Percentiles rank a stretch among this genome's conserved stretches.
phyloP scores from a whole-genome alignment of 1,140 invertebrate species.

The Meloidogyne floridensis region DNA sequence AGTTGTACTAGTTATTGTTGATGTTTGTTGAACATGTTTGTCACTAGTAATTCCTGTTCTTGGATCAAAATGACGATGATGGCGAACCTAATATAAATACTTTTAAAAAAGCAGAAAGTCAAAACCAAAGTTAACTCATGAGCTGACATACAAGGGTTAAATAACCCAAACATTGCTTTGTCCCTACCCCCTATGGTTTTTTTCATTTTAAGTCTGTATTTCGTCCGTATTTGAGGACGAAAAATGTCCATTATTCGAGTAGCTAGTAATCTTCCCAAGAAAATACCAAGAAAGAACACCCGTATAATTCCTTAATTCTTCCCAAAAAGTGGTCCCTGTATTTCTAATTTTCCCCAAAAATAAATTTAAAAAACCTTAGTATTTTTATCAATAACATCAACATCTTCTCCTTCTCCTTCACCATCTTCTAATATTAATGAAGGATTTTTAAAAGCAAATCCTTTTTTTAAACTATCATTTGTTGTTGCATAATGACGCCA shows the following conservation, averaged over 20 bases:
- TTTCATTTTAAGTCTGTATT: too few relatives aligned
- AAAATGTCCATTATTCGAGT: too few relatives aligned
- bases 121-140: too few relatives aligned
- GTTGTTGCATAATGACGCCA: conserved; percentile 12
- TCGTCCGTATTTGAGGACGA: too few relatives aligned
- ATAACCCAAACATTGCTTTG: too few relatives aligned
- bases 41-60: background rate
- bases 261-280: too few relatives aligned
- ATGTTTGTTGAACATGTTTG: background rate
- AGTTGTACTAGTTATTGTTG: background rate
- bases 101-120: too few relatives aligned
- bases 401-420: background rate
- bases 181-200: too few relatives aligned
- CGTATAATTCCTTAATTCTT: too few relatives aligned
- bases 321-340: too few relatives aligned
- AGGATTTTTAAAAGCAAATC: conserved; percentile 6
- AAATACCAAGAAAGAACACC: too few relatives aligned
- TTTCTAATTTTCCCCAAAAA: background rate
- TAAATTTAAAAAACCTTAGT: conserved; percentile 6
- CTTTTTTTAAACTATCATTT: background rate
- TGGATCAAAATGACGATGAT: background rate
- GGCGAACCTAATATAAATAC: conserved; percentile 13
- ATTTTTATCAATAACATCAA: conserved; percentile 10
- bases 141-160: too few relatives aligned
- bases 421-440: background rate